Conservation (phyloP, 1,140 invertebrate genomes). For the Littorina saxatilis region DNA sequence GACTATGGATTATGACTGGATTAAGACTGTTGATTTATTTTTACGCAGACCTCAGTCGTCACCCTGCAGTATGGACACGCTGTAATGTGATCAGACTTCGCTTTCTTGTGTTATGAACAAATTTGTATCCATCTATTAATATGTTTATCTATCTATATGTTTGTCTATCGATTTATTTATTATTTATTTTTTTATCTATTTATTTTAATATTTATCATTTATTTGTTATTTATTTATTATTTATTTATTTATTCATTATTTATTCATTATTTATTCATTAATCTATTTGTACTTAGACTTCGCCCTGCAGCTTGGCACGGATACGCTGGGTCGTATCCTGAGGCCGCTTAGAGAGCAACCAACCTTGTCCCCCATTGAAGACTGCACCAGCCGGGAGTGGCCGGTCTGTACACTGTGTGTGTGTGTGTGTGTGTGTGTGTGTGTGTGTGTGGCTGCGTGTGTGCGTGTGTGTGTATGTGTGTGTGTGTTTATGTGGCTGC, state of each 20-base stretch:
- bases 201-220: background rate
- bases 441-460: too few species aligned
- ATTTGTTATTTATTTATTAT: background rate
- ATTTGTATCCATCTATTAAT: too few species aligned
- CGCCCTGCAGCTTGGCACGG: background rate
- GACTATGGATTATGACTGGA: background rate
- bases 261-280: background rate
- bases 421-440: background rate
- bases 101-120: too few species aligned
- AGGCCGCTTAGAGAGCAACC: background rate
- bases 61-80: too few species aligned
- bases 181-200: background rate
- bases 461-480: too few species aligned
- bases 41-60: too few species aligned
- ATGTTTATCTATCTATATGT: conserved; percentile 12
- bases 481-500: too few species aligned
- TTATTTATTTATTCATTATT: background rate
- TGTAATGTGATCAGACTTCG: too few species aligned
- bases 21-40: too few species aligned
- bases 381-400: background rate
- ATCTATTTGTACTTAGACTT: background rate
- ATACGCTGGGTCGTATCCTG: conserved; percentile 5
- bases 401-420: background rate
- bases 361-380: background rate
- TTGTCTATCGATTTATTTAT: background rate